Evolutionary conservation across 2,113 vertebrate genomes (phyloP).

Genomic region (Cichladusa arquata): DNA sequence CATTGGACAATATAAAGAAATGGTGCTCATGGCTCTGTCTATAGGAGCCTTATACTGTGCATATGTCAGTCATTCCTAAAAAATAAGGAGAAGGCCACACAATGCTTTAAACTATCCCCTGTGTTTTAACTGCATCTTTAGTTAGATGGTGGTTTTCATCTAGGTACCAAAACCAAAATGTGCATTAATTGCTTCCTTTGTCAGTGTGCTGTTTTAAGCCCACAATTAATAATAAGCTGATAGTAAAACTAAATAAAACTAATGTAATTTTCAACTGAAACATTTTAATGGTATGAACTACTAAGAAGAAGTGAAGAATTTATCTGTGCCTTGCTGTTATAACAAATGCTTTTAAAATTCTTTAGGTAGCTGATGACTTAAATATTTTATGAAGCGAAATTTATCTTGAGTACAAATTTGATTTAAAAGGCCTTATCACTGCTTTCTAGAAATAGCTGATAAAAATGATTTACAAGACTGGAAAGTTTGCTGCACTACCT

Average conservation of each 20-base stretch:
- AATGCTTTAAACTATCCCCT: background rate
- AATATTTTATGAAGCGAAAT: background rate
- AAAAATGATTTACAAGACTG: background rate
- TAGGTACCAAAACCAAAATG: background rate
- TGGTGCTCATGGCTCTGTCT: background rate
- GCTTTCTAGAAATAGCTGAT: background rate
- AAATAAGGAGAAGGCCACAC: background rate
- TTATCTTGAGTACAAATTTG: background rate
- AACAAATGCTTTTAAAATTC: background rate
- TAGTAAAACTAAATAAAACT: background rate
- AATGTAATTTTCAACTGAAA: background rate
- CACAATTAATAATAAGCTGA: background rate
- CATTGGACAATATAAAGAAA: background rate
- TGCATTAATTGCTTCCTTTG: background rate
- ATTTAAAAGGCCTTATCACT: background rate
- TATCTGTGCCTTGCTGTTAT: background rate
- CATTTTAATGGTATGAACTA: background rate
- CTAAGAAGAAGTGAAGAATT: background rate
- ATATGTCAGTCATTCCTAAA: accelerated
- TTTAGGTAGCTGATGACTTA: background rate
- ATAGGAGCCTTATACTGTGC: accelerated
- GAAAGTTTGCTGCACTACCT: background rate
- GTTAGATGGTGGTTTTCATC: background rate
- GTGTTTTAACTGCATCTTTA: background rate
- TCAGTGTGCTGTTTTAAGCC: background rate